Percentiles rank a stretch among this genome's conserved stretches.
These are phyloP conservation scores for Drosophila orena DNA, from an alignment of 1,140 invertebrate species.

Conservation along the genomic window DNA sequence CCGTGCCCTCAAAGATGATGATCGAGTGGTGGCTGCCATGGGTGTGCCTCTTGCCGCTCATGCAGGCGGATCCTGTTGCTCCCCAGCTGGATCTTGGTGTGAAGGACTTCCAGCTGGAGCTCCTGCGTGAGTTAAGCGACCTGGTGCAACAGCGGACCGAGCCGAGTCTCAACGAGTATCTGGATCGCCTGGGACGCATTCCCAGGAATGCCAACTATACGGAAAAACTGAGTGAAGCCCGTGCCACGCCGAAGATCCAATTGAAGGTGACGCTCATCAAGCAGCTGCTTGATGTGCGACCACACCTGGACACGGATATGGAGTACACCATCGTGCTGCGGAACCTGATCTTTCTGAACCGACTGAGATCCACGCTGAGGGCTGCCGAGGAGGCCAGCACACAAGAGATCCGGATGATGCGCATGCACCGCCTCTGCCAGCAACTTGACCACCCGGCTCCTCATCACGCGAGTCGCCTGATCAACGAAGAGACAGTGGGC, in stretches of 20 bases:
- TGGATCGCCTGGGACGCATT: conserved; percentile 33
- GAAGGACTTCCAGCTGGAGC: conserved; percentile 62
- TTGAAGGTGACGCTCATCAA: conserved; percentile 69
- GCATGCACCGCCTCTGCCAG: conserved; percentile 66
- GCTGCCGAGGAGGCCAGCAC: conserved; percentile 54
- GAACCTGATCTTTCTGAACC: conserved; percentile 64
- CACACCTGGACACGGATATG: conserved; percentile 27
- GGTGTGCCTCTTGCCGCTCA: conserved; percentile 1
- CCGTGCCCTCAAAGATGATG: conserved; percentile 13
- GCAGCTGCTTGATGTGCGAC: conserved; percentile 59
- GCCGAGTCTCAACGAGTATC: conserved; percentile 51
- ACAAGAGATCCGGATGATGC: conserved; percentile 71
- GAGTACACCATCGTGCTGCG: conserved; percentile 61
- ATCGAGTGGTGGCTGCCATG: conserved; percentile 13
- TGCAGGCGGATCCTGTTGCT: conserved; percentile 7
- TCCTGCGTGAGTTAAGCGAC: conserved; percentile 39
- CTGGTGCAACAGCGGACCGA: conserved; percentile 42
- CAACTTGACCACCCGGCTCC: conserved; percentile 49
- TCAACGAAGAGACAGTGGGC: conserved; percentile 51
- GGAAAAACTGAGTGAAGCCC: conserved; percentile 23
- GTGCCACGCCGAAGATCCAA: conserved; percentile 25
- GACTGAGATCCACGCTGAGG: conserved; percentile 45
- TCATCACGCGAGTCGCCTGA: conserved; percentile 17
- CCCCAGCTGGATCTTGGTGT: conserved; percentile 23
- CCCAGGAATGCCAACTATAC: conserved; percentile 45